Percentiles rank a stretch among this genome's conserved stretches.
phyloP scores from a whole-genome alignment of 2,113 vertebrate species.

The Rhagologus leucostigma region DNA sequence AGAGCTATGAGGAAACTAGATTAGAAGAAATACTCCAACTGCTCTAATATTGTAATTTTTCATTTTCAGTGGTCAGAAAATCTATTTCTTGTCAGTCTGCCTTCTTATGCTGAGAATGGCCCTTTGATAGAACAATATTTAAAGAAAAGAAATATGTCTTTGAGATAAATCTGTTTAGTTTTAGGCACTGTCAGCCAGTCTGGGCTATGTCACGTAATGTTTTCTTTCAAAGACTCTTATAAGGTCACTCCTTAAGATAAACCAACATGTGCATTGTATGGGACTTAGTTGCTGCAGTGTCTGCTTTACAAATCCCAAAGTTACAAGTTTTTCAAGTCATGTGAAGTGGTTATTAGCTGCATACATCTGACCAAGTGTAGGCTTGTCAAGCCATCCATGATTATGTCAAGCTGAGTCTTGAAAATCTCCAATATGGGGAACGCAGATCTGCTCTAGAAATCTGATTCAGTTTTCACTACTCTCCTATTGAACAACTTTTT shows the following conservation, averaged over 20 bases:
- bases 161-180: background rate
- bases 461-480: too few relatives aligned
- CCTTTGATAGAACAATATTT: background rate
- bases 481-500: background rate
- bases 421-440: background rate
- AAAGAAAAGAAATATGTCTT: background rate
- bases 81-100: background rate
- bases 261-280: rapidly evolving
- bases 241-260: background rate
- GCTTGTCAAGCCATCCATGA: background rate
- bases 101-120: background rate
- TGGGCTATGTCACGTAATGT: background rate
- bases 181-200: background rate
- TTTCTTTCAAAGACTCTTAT: background rate
- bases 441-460: background rate
- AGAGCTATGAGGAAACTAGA: background rate
- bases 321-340: background rate
- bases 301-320: background rate
- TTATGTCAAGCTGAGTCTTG: background rate
- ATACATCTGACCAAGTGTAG: background rate
- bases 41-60: background rate
- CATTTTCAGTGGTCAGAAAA: background rate
- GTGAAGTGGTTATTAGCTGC: background rate
- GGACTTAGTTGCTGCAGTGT: background rate
- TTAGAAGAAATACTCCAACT: background rate